Base-by-base conservation (phyloP, 2,888 invertebrate genomes). In the Cheilosia grossa region DNA sequence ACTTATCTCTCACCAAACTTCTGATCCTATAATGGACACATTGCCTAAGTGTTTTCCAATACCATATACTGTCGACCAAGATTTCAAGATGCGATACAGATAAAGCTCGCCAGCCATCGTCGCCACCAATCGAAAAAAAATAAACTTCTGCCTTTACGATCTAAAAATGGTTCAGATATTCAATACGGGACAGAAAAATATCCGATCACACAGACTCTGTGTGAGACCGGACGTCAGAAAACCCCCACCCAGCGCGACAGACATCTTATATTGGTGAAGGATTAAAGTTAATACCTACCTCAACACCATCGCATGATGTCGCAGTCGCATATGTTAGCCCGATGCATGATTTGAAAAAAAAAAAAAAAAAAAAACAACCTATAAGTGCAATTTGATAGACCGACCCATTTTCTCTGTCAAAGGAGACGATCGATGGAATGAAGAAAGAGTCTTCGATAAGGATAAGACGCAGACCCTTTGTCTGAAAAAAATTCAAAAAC, bases 231-330 rank as follows among this genome's bases (percentile, higher is more conserved):
- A 59, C 44, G 63, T 67, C 56, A 69, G 51, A 80, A 83, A 85
- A 72, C 53, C 80, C 83, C 83, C 83, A 85, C 80, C 75, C 83
- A 85, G 44, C 56, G 37, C 44, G 66, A 61, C 64, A 70, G 83
- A 66, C 67, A 80, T 75, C 66, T 80, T 85, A 85, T 78, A 85
- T 80, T 66, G 83, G 80, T 56, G 53, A 75, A 85, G 83, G 83
- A 85, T 85, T 85, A 85, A 85, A 85, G 27, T 85, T 85, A 85
- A 85, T 85, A 75, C 83, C 80, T 85, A 79, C 79, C 80, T 85
- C 80, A 75, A 75, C 66, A 75, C 69, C 80, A 59, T 49, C 66
- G 75, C 33, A 27, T 27, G 83, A 70, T 80, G 80, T 47, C 59
- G 69, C 73, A 74, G 79, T 47, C 59, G 69, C 73, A 75, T 70